Percentiles rank a stretch among this genome's conserved stretches.
phyloP scores from a whole-genome alignment of 2,113 vertebrate species.

The Parotia lawesii region DNA sequence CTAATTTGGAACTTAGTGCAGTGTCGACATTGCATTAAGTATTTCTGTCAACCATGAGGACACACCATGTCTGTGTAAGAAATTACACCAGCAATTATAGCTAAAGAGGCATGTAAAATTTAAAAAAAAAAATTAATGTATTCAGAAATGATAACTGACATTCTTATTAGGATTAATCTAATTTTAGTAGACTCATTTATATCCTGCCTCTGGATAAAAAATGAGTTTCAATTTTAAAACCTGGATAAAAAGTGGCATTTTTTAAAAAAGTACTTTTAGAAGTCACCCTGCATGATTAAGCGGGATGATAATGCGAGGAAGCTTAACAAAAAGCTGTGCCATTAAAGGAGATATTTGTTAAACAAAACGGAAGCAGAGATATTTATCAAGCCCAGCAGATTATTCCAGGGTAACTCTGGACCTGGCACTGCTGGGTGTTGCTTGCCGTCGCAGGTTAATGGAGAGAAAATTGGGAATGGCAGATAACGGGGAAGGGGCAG shows the following conservation, averaged over 20 bases:
- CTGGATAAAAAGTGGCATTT: slow-evolving; percentile 45
- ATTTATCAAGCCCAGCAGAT: neutral
- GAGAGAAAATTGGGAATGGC: neutral
- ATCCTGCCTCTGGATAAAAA: slow-evolving; percentile 60
- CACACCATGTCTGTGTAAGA: slow-evolving; percentile 50
- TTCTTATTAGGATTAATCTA: slow-evolving; percentile 67
- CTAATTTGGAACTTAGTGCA: slow-evolving; percentile 27
- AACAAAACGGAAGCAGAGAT: neutral
- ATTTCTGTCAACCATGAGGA: slow-evolving; percentile 60
- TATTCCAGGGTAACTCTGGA: neutral
- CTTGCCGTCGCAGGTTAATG: fast-evolving
- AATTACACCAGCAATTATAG: slow-evolving; percentile 64
- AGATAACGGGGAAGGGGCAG: neutral
- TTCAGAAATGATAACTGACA: slow-evolving; percentile 62
- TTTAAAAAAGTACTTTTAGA: slow-evolving; percentile 39
- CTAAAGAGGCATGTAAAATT: slow-evolving; percentile 61
- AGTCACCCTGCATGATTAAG: slow-evolving; percentile 38
- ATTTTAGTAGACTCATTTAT: slow-evolving; percentile 67
- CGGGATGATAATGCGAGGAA: neutral
- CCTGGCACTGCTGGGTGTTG: neutral
- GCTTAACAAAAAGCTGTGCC: neutral
- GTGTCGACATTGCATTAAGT: slow-evolving; percentile 38
- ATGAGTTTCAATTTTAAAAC: slow-evolving; percentile 60
- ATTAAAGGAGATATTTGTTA: slow-evolving; percentile 31
- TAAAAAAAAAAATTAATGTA: slow-evolving; percentile 34